These are phyloP conservation scores for Drosophila pandora DNA, from an alignment of 1,140 invertebrate species.

Conservation along the genomic window DNA sequence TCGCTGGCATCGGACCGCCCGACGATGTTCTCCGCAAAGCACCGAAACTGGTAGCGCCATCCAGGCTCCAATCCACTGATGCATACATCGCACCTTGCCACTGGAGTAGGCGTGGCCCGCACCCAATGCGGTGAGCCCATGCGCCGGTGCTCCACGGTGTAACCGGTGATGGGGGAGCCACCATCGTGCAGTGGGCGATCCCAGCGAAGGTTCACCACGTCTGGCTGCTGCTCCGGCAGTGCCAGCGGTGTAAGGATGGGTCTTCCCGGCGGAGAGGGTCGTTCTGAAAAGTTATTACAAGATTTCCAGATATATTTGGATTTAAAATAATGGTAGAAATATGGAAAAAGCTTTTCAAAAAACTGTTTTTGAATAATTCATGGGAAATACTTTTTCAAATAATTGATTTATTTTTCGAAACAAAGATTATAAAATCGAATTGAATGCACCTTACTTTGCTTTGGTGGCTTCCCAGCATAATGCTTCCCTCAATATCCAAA, in stretches of 20 bases:
- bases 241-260: slow-evolving; percentile 88
- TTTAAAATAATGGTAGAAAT: neutral
- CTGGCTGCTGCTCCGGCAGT: slow-evolving; percentile 89
- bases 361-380: too few relatives aligned
- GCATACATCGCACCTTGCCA: slow-evolving; percentile 88
- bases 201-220: slow-evolving; percentile 95
- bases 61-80: slow-evolving; percentile 92
- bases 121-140: slow-evolving; percentile 91
- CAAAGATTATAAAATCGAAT: neutral
- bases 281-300: slow-evolving; percentile 84
- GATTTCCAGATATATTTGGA: neutral
- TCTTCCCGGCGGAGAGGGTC: slow-evolving; percentile 90
- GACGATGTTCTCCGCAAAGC: slow-evolving; percentile 93
- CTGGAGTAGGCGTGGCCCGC: slow-evolving; percentile 88
- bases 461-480: slow-evolving; percentile 6
- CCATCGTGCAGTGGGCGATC: slow-evolving; percentile 92
- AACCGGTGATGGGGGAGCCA: slow-evolving; percentile 94
- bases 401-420: too few relatives aligned
- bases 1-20: slow-evolving; percentile 92
- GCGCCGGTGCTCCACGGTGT: slow-evolving; percentile 91
- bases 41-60: slow-evolving; percentile 94
- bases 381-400: too few relatives aligned
- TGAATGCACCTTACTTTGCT: neutral
- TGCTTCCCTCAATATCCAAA: slow-evolving; percentile 21
- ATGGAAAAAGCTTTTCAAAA: too few relatives aligned